Conservation (phyloP, 1,140 invertebrate genomes). For the Ladona fulva region DNA sequence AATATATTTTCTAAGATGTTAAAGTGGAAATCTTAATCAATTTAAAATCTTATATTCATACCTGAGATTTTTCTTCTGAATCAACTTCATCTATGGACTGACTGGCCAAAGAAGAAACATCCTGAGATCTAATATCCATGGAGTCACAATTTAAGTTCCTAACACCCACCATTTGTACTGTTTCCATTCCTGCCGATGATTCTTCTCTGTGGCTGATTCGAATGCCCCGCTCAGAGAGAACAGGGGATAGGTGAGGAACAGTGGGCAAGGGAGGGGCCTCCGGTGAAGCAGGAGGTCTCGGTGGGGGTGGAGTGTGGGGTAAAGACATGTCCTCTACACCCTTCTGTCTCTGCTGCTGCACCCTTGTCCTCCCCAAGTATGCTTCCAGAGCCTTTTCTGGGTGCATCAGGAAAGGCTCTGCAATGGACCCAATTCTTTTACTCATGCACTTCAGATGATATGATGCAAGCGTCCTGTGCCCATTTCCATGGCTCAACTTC, state of each 20-base stretch:
- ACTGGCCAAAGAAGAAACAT: not conserved
- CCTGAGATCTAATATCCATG: not conserved
- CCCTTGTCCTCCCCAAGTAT: not conserved
- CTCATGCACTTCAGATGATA: not conserved
- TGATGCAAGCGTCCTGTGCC: not conserved
- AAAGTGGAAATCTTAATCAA: too few relatives aligned
- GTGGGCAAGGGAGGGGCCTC: not conserved
- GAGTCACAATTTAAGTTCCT: not conserved
- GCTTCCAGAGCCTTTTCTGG: not conserved
- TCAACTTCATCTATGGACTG: not conserved
- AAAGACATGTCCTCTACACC: not conserved
- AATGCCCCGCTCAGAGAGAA: not conserved
- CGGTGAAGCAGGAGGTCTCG: not conserved
- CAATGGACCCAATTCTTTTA: not conserved
- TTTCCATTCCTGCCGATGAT: not conserved
- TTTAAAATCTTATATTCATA: not conserved
- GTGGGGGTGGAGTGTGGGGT: not conserved
- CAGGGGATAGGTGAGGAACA: not conserved
- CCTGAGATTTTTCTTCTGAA: not conserved
- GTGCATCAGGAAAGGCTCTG: not conserved
- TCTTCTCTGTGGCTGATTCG: not conserved
- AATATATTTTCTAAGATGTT: too few relatives aligned
- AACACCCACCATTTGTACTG: not conserved
- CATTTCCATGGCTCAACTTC: not conserved
- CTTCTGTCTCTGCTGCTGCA: not conserved